phyloP scores from a whole-genome alignment of 2,113 vertebrate species.

The Eptesicus fuscus region DNA sequence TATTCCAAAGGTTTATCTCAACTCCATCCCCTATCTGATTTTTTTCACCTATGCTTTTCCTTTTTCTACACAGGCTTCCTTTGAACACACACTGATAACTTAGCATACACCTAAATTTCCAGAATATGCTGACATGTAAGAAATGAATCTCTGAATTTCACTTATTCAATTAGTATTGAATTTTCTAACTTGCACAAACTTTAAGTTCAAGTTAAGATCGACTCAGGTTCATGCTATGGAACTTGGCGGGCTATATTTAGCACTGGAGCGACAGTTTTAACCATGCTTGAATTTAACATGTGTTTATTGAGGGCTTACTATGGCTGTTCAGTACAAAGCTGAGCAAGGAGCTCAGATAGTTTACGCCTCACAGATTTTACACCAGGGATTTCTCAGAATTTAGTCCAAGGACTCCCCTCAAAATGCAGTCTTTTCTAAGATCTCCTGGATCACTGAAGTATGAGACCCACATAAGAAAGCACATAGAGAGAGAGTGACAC shows the following conservation, averaged over 20 bases:
- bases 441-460: not conserved
- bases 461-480: not conserved
- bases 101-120: not conserved
- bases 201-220: not conserved
- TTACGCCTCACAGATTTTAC: not conserved
- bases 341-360: not conserved
- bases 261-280: not conserved
- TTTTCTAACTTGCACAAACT: constrained; percentile 6
- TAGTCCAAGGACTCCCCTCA: not conserved
- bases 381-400: not conserved
- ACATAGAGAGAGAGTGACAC: not conserved
- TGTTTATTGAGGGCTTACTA: not conserved
- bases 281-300: not conserved
- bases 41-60: not conserved
- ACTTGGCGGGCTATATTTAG: not conserved
- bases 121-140: not conserved
- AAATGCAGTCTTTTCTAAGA: constrained; percentile 2
- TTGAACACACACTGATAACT: not conserved
- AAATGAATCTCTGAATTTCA: not conserved
- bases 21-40: not conserved
- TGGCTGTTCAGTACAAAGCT: not conserved
- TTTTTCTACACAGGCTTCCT: not conserved
- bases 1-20: not conserved
- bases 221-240: not conserved
- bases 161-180: not conserved